phyloP scores from a whole-genome alignment of 2,888 invertebrate genomes.

The Trileptium ribeirensis region DNA sequence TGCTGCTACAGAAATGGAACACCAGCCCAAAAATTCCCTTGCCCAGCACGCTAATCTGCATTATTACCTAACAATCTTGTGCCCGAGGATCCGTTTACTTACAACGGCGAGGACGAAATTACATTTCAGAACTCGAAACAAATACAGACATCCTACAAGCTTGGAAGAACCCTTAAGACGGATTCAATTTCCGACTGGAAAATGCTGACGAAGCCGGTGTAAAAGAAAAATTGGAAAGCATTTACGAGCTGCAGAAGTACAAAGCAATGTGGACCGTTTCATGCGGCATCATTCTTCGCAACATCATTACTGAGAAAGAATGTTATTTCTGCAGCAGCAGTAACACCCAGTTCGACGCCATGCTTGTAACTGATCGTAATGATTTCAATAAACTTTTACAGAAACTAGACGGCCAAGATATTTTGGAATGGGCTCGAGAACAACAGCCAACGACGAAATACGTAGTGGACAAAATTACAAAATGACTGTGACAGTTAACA shows the following conservation, averaged over 20 bases:
- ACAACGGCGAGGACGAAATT: neutral
- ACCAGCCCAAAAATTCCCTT: no score
- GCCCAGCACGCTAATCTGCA: no score
- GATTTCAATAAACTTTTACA: neutral
- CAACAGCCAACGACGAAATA: neutral
- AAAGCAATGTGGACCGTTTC: neutral
- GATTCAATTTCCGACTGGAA: neutral
- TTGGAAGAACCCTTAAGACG: neutral
- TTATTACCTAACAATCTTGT: no score
- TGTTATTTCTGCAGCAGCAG: neutral
- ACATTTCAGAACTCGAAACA: neutral
- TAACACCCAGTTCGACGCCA: neutral
- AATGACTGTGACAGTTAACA: neutral
- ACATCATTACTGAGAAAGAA: neutral
- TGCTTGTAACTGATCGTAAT: neutral
- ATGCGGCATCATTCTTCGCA: neutral
- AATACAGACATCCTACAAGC: neutral
- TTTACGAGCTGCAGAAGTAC: neutral
- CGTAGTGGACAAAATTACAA: neutral
- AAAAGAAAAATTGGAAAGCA: neutral
- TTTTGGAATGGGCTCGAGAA: neutral
- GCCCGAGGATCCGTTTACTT: neutral
- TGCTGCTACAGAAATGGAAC: no score
- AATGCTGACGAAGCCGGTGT: neutral
- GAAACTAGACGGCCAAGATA: neutral